Percentiles rank a stretch among this genome's conserved stretches.
phyloP scores from a whole-genome alignment of 2,888 invertebrate genomes.

The Apantesis nais region DNA sequence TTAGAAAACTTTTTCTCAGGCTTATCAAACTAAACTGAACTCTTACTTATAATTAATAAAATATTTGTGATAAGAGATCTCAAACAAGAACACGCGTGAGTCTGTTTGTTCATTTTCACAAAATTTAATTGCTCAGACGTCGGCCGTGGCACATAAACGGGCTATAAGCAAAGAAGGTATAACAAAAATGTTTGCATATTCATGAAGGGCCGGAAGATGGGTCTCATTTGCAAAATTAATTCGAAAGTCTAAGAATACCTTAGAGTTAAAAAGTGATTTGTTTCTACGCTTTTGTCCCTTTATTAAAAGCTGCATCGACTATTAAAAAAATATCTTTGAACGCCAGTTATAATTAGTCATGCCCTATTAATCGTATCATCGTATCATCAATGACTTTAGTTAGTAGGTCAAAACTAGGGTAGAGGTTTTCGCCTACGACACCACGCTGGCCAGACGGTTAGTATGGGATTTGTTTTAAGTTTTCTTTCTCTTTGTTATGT shows the following conservation, averaged over 20 bases:
- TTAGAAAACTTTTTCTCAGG: background rate
- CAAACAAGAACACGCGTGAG: slow-evolving; percentile 12
- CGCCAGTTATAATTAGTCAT: background rate
- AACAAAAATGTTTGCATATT: slow-evolving; percentile 60
- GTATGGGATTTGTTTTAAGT: too few relatives aligned
- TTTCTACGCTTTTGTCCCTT: slow-evolving; percentile 34
- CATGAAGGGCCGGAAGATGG: slow-evolving; percentile 51
- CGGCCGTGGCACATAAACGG: slow-evolving; percentile 6
- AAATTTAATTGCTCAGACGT: slow-evolving; percentile 23
- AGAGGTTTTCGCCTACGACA: too few relatives aligned
- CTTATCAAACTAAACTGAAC: background rate
- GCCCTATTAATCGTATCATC: too few relatives aligned
- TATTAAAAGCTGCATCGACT: slow-evolving; percentile 31
- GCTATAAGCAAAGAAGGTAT: slow-evolving; percentile 35
- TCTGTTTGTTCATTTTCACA: slow-evolving; percentile 13
- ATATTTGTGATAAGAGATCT: slow-evolving; percentile 3
- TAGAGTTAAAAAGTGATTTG: slow-evolving; percentile 48
- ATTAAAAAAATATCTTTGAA: background rate
- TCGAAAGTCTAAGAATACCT: slow-evolving; percentile 46
- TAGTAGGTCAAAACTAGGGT: too few relatives aligned
- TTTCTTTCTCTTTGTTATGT: too few relatives aligned
- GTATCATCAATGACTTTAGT: too few relatives aligned
- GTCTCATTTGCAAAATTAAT: slow-evolving; percentile 67
- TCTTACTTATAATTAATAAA: background rate
- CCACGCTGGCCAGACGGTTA: too few relatives aligned